Evolutionary conservation across 2,113 vertebrate species (phyloP), one percentile per base, ranked within the genome.

Genomic region (Pagrus major): DNA sequence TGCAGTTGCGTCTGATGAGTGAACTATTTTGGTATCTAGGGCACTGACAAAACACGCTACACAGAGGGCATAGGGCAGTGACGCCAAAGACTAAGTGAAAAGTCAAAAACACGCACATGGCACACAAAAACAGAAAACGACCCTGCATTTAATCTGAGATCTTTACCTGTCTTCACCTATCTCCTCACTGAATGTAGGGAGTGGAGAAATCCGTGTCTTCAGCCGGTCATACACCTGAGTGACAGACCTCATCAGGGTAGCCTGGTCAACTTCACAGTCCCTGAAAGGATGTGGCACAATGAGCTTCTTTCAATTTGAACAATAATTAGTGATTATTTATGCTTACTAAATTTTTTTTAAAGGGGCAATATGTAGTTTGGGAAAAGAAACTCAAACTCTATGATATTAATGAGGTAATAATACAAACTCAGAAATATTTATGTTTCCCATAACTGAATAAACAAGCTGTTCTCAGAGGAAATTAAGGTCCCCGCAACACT

Each of bases 101-200:
- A 67, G 55, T 65, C 31, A 60, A 69, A 76, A 80, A 71, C 46
- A 77, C 15, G 79, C 35, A 56, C 20, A 27, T 0, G 9, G 23
- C 15, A 41, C 7, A 56, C 21, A 51, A 58, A 18, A n/a, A 21
- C 33, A 23, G 0, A 51, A 44, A 54, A 61, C 0, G 1, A n/a
- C 4, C 10, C 14, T 37, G 33, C 5, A 27, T 47, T 56, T 10
- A 14, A 33, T 71, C 39, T 0, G 35, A n/a, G 18, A 51, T 6
- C 2, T 77, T n/a, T n/a, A 93, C 92, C 91, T 88, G 77, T 76
- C 29, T 14, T 60, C 78, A 21, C 6, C 2, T 10, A 31, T 4
- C 20, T 83, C 84, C 60, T 90, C 85, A 16, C 12, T 0, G 23
- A 12, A 83, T 0, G 64, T 0, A 25, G 84, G 27, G 23, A 71